Evolutionary conservation across 2,797 vertebrate genomes (phyloP).

Genomic region (Glossophaga mutica): DNA sequence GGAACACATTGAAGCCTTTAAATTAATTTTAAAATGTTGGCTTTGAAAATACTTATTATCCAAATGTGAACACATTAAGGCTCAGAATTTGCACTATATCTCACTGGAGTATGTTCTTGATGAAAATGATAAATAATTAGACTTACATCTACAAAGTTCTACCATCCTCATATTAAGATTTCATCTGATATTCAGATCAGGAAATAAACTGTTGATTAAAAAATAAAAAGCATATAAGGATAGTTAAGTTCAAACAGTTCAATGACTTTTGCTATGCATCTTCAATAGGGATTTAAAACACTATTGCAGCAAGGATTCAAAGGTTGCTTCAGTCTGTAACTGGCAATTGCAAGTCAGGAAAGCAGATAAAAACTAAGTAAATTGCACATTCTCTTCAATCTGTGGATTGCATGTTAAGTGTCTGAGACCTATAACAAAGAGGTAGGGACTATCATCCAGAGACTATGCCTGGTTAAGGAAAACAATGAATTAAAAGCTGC

Average conservation of each 20-base stretch:
- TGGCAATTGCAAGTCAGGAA: neutral
- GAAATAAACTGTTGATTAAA: neutral
- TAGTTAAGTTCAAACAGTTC: neutral
- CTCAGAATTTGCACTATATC: conserved; percentile 29
- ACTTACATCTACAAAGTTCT: neutral
- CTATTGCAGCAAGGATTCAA: neutral
- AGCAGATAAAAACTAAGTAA: neutral
- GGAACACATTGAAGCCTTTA: conserved; percentile 19
- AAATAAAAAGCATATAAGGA: neutral
- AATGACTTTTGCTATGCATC: neutral
- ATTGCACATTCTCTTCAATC: neutral
- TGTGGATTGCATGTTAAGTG: neutral
- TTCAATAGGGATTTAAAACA: neutral
- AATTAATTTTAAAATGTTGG: conserved; percentile 63
- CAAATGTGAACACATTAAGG: conserved; percentile 40
- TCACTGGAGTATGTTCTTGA: conserved; percentile 20
- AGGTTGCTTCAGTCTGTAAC: neutral
- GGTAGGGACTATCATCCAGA: neutral
- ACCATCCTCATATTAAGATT: conserved; percentile 28
- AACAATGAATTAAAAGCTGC: neutral
- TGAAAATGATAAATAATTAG: conserved; percentile 38
- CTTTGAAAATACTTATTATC: conserved; percentile 50
- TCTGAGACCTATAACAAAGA: neutral
- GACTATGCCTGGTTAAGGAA: neutral
- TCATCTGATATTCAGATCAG: neutral